phyloP scores from a whole-genome alignment of 1,140 invertebrate genomes.

The Zaprionus kolodkinae region DNA sequence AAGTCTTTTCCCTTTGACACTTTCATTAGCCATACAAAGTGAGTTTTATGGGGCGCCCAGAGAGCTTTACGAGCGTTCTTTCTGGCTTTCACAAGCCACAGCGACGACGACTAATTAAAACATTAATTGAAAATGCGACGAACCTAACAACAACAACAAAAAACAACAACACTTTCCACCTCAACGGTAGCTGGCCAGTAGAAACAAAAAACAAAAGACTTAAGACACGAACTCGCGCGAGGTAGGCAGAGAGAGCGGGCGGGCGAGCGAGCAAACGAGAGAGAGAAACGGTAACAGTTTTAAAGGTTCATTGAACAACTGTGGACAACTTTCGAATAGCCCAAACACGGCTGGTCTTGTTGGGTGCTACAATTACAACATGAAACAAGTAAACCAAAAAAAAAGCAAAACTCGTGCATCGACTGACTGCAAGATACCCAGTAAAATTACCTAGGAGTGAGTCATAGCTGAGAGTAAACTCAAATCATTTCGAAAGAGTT shows the following conservation, averaged over 20 bases:
- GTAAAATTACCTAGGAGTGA: background rate
- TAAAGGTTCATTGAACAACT: constrained; percentile 52
- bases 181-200: constrained; percentile 27
- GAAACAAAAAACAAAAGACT: constrained; percentile 50
- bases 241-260: background rate
- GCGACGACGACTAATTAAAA: constrained; percentile 43
- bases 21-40: constrained; percentile 23
- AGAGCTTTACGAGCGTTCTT: constrained; percentile 8
- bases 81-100: constrained; percentile 26
- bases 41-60: constrained; percentile 11
- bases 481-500: background rate
- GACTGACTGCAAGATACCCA: background rate
- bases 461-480: too few relatives aligned
- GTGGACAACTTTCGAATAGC: constrained; percentile 51
- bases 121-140: constrained; percentile 42
- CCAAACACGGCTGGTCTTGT: constrained; percentile 18
- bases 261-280: background rate
- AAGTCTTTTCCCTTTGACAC: background rate
- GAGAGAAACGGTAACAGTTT: constrained; percentile 45
- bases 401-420: too few relatives aligned
- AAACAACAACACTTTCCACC: constrained; percentile 40
- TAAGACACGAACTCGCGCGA: constrained; percentile 42
- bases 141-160: background rate
- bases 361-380: constrained; percentile 45
- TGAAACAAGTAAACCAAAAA: background rate